These are phyloP conservation scores for Nesogale talazaci DNA, from an alignment of 2,113 vertebrate species.

Conservation along the genomic window DNA sequence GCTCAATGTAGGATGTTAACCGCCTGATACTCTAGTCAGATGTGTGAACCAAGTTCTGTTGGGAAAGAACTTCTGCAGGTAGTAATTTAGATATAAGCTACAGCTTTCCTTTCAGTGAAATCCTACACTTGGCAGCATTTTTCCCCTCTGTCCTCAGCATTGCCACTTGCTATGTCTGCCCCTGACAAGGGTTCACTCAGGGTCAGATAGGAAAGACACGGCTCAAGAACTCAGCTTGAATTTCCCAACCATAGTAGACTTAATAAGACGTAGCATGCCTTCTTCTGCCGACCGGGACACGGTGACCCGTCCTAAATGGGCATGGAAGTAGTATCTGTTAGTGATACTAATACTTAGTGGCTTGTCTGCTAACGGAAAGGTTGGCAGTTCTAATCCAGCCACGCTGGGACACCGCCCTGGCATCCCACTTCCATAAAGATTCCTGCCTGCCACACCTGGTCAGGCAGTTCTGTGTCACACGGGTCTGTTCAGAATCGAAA, in stretches of 20 bases:
- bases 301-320: background rate
- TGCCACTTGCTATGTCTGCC: background rate
- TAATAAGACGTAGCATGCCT: background rate
- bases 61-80: conserved; percentile 23
- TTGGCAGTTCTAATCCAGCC: background rate
- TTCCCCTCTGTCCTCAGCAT: background rate
- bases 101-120: background rate
- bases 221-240: background rate
- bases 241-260: background rate
- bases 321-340: background rate
- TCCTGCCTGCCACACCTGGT: background rate
- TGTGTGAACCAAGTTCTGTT: conserved; percentile 48
- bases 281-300: background rate
- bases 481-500: background rate
- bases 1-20: background rate
- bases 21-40: background rate
- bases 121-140: background rate
- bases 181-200: background rate
- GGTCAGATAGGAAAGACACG: background rate
- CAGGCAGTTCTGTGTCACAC: background rate
- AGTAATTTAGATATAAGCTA: background rate
- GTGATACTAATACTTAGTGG: background rate
- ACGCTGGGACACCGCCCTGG: background rate
- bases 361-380: background rate
- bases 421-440: background rate